Evolutionary conservation across 2,113 vertebrate genomes (phyloP), one percentile per base, ranked within the genome.

Genomic region (Ploceus nigricollis): DNA sequence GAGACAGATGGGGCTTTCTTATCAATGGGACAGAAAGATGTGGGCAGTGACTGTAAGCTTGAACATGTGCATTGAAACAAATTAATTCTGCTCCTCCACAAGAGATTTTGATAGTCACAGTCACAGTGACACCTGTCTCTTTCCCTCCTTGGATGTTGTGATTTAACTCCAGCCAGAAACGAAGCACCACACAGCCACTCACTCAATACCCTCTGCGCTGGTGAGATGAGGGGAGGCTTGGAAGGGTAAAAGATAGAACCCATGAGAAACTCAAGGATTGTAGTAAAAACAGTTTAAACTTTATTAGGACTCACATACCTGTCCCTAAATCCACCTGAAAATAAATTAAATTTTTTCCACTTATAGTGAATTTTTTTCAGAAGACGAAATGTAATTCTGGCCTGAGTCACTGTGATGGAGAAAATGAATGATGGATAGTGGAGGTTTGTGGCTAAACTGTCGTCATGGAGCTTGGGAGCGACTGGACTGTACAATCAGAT

Each of bases 161-260:
- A 5, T 68, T 81, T 68, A 68, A 77, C 5, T 3, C 6, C n/a
- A 85, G 17, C 1, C 13, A 70, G 11, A 31, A 88, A 14, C 5
- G 42, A 37, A 71, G 22, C 5, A 60, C 8, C 10, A 79, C 7
- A n/a, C 2, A 76, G 11, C 10, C 4, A 7, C 25, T 76, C 33
- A 56, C 1, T 83, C 45, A 73, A 21, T 24, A 77, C 1, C 0
- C 4, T 1, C 27, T 2, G 0, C 0, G 1, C 10, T 2, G 1
- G 27, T 35, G 21, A 11, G 13, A 12, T 18, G 15, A 31, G 2
- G 15, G 7, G 2, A 79, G 15, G 27, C 33, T 4, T 51, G 5
- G 14, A 83, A 89, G 28, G 11, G 16, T 58, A 13, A 78, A 77
- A 58, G 10, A 25, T 2, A 53, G 24, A 58, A 44, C 4, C 6